A percentile compares a stretch with the other conserved stretches of the same genome.
Evolutionary conservation across 2,797 vertebrate species (phyloP).

Genomic region (Ctenochaetus hawaiiensis): DNA sequence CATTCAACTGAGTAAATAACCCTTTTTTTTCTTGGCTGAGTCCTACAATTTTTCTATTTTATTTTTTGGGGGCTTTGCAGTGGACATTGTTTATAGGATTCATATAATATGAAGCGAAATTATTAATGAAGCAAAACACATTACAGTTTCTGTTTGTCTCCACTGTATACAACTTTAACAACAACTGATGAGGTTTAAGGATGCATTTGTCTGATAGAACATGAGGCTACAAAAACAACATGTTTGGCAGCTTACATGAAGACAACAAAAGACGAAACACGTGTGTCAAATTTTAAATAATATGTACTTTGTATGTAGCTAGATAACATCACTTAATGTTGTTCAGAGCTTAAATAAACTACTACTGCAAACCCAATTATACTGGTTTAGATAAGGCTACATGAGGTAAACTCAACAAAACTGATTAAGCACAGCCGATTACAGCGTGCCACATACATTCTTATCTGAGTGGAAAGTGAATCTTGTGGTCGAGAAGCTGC

Average conservation of each 20-base stretch:
- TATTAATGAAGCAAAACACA: conserved; percentile 4
- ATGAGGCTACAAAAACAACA: too few relatives aligned
- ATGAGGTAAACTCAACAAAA: conserved; percentile 17
- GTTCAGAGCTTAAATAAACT: not conserved
- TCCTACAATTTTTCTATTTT: not conserved
- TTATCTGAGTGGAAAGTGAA: not conserved
- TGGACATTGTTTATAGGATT: conserved; percentile 9
- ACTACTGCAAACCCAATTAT: conserved; percentile 14
- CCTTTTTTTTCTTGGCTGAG: not conserved
- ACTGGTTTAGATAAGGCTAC: not conserved
- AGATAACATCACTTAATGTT: not conserved
- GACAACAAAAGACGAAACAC: too few relatives aligned
- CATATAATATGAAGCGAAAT: not conserved
- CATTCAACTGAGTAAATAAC: conserved; percentile 10
- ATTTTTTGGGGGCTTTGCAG: not conserved
- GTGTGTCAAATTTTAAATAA: not conserved
- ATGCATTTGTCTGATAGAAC: not conserved
- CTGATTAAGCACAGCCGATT: conserved; percentile 27
- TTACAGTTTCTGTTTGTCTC: not conserved
- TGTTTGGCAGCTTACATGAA: too few relatives aligned
- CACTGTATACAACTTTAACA: not conserved
- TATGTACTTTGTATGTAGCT: not conserved
- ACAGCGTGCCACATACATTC: conserved; percentile 5
- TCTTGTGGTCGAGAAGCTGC: conserved; percentile 2
- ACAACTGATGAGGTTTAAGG: not conserved